Evolutionary conservation across 2,113 vertebrate genomes (phyloP), one percentile per base, ranked within the genome.

Genomic region (Clinocottus analis): DNA sequence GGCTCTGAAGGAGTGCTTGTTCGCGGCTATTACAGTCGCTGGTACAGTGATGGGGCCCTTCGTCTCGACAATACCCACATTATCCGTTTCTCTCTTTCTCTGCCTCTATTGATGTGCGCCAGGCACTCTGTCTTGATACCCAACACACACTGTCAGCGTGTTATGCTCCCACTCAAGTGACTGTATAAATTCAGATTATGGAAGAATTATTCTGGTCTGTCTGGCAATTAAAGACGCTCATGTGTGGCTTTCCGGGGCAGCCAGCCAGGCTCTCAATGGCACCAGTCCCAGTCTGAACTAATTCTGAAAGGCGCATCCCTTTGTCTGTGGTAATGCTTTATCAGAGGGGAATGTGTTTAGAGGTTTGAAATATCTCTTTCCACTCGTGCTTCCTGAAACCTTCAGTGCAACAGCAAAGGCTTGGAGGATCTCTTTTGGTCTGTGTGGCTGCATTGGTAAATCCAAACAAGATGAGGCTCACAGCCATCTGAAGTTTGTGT

Each of bases 121-220:
- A 88, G 89, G 31, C 79, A 56, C 84, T 82, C 43, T 55, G 69
- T 85, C 87, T 92, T 88, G 60, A 85, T 89, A 85, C 81, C 79
- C 82, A 85, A 83, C 81, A 79, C 72, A 87, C 82, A 87, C 89
- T 87, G 90, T 91, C 92, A 90, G 77, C 49, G 7, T 90, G 83
- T 91, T 88, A 92, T 85, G 73, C 87, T 74, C 90, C 80, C 67
- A 85, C 89, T 91, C 89, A 87, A 90, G 85, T 76, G 79, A 87
- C 85, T 89, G 86, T 91, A 89, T 92, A 90, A 92, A 92, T 93
- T 92, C 86, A 89, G 87, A 91, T 92, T 92, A 95, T 94, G 93
- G 93, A 95, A 94, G 92, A 96, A 97, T 97, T 96, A 95, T 95
- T 96, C 94, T 94, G 95, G 95, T 96, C 95, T 96, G 95, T 94